Conservation (phyloP, 2,113 vertebrate species). For the Rhodinocichla rosea region DNA sequence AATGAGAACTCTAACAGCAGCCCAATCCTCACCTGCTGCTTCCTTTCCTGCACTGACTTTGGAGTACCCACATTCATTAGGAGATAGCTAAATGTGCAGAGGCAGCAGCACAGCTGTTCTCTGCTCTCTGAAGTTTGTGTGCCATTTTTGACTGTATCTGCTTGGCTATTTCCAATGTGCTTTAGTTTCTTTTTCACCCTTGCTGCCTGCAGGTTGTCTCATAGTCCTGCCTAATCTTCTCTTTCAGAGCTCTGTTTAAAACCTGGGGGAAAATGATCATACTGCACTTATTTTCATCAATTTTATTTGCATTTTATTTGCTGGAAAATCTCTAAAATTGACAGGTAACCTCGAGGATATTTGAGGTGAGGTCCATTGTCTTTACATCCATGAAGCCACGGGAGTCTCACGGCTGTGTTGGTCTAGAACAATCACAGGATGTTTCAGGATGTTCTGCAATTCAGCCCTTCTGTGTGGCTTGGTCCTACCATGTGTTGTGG, state of each 20-base stretch:
- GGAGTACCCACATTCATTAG: neutral
- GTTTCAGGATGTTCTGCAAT: neutral
- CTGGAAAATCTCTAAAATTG: neutral
- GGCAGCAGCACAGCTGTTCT: neutral
- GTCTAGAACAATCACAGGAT: neutral
- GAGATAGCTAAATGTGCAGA: neutral
- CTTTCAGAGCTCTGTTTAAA: neutral
- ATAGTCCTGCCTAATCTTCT: neutral
- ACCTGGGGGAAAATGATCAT: neutral
- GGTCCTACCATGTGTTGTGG: neutral
- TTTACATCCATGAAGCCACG: neutral
- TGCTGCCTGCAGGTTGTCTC: neutral
- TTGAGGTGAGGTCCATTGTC: neutral
- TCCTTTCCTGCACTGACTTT: neutral
- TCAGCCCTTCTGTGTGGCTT: neutral
- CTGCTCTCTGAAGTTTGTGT: neutral
- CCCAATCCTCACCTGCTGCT: neutral
- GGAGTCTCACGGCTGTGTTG: neutral
- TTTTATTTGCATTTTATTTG: neutral
- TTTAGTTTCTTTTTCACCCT: neutral
- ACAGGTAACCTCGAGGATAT: neutral
- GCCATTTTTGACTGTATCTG: neutral
- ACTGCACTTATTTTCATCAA: neutral
- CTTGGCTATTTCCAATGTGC: fast-evolving
- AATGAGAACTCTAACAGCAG: neutral